Percentiles rank a stretch among this genome's conserved stretches.
Evolutionary conservation across 2,113 vertebrate genomes (phyloP).

Genomic region (Embiotoca jacksoni): DNA sequence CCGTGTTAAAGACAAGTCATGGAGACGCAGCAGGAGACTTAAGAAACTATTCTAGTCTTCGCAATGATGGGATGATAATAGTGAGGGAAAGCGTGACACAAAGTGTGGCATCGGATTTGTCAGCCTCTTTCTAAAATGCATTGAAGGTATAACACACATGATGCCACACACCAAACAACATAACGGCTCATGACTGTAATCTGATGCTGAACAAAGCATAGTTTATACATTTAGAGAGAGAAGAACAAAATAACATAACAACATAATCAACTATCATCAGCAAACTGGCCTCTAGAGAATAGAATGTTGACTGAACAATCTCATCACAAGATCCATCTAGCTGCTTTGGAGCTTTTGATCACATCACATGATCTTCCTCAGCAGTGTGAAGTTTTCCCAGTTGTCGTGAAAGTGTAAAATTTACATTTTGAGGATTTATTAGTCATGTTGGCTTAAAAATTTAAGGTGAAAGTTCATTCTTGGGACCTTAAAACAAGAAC

Average conservation of each 20-base stretch:
- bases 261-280: neutral
- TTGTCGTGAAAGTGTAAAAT: too few relatives aligned
- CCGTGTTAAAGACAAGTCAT: slow-evolving; percentile 37
- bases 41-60: slow-evolving; percentile 65
- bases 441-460: too few relatives aligned
- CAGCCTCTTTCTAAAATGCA: slow-evolving; percentile 29
- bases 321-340: neutral
- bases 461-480: too few relatives aligned
- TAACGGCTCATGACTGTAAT: neutral
- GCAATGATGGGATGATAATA: slow-evolving; percentile 67
- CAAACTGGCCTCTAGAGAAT: neutral
- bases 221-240: neutral
- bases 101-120: slow-evolving; percentile 36
- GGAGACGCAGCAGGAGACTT: slow-evolving; percentile 58
- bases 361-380: neutral
- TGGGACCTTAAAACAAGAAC: too few relatives aligned
- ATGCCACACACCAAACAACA: slow-evolving; percentile 19
- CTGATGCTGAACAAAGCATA: neutral
- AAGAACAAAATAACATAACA: neutral
- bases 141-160: slow-evolving; percentile 39
- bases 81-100: slow-evolving; percentile 39
- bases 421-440: too few relatives aligned
- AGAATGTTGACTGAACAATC: too few relatives aligned
- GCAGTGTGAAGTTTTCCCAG: too few relatives aligned
- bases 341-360: neutral